Evolutionary conservation across 2,113 vertebrate genomes (phyloP), one percentile per base, ranked within the genome.

Genomic region (Notothenia coriiceps): DNA sequence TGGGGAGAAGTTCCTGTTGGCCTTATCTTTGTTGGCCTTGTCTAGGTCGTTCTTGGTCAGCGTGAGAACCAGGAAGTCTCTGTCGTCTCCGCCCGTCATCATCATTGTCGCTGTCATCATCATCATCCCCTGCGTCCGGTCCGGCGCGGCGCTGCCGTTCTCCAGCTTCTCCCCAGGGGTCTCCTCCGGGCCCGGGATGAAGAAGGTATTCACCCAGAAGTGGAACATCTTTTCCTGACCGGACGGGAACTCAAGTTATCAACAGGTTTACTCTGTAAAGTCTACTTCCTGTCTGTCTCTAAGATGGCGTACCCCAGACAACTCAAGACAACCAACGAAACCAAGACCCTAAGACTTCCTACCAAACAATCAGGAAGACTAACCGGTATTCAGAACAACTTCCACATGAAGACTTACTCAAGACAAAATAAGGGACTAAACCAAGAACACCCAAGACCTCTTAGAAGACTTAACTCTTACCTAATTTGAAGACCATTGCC

Each of bases 11-110:
- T 97, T 97, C 95, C 95, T 95, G 96, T 99, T 99, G 94, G 97
- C 97, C 92, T 99, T 99, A 94, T 99, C 98, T 92, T 99, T 99
- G 93, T 99, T 99, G 93, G 98, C 98, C 92, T 99, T 99, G 94
- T 99, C 98, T 84, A 99, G 96, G 92, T 99, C 97, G 2, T 96
- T 98, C 96, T 99, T 99, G 90, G 96, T 97, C 94, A 99, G 96
- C 14, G 96, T 96, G 86, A 99, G 96, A 82, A 97, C 95, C 91
- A 98, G 95, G 94, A 95, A 98, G 88, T 98, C 98, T 88, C 96
- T 95, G 93, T 97, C 96, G 50, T 96, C 96, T 68, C 94, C 95
- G 60, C 96, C 96, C 4, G 4, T 4, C 50, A 60, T 35, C 61
- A 47, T 83, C 13, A 18, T 29, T 12, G 20, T 15, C 0, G 43